Conservation (phyloP, 2,797 vertebrate genomes). For the Helarctos malayanus region DNA sequence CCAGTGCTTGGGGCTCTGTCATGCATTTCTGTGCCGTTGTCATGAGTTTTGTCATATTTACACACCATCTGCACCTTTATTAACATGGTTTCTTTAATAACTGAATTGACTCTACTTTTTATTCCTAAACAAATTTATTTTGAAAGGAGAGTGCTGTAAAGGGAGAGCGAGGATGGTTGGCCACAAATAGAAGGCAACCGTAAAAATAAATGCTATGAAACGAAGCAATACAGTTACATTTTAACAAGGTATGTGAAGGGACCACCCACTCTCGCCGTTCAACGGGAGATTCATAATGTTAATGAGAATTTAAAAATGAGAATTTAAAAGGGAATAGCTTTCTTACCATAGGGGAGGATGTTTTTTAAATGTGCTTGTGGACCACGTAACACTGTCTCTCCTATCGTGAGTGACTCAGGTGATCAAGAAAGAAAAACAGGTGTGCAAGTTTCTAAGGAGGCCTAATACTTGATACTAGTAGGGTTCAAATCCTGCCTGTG, state of each 20-base stretch:
- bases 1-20: background rate
- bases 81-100: conserved; percentile 55
- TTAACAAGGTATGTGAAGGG: background rate
- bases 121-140: conserved; percentile 73
- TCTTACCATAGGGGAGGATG: background rate
- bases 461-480: background rate
- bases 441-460: background rate
- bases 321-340: conserved; percentile 42
- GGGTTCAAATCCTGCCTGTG: background rate
- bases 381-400: background rate
- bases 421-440: background rate
- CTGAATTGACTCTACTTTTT: conserved; percentile 39
- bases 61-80: background rate
- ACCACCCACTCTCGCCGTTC: background rate
- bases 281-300: background rate
- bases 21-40: background rate
- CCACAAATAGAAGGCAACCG: conserved; percentile 5
- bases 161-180: conserved; percentile 52
- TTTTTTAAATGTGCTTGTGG: background rate
- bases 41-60: conserved; percentile 37
- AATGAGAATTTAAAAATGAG: conserved; percentile 32
- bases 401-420: background rate
- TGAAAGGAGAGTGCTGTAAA: conserved; percentile 63
- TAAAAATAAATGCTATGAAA: conserved; percentile 62
- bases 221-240: background rate